phyloP scores from a whole-genome alignment of 2,113 vertebrate species.

The Rhineura floridana region DNA sequence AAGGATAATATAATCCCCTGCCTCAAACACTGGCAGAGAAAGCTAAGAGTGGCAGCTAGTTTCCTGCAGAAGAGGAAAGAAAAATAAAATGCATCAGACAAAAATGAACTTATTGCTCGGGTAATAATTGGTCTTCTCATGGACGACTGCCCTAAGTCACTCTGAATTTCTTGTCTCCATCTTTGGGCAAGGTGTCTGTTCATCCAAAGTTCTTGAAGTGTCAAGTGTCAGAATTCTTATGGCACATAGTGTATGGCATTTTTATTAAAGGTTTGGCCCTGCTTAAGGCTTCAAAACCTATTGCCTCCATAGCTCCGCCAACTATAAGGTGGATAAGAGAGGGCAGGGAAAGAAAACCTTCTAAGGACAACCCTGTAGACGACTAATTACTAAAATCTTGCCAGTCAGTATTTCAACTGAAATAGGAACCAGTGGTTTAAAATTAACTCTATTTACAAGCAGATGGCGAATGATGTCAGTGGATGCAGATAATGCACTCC shows the following conservation, averaged over 20 bases:
- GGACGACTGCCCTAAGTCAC: constrained; percentile 7
- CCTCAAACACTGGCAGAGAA: constrained; percentile 19
- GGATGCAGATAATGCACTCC: background rate
- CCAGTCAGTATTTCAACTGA: background rate
- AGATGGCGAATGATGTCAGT: background rate
- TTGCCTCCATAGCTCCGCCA: background rate
- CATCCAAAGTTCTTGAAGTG: background rate
- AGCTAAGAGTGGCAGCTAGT: constrained; percentile 24
- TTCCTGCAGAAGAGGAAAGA: background rate
- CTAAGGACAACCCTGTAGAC: background rate
- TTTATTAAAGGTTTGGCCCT: background rate
- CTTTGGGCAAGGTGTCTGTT: background rate
- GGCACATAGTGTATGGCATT: background rate
- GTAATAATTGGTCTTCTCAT: constrained; percentile 11
- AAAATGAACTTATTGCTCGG: constrained; percentile 19
- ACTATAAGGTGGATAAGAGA: background rate
- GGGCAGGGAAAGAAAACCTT: background rate
- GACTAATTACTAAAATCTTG: background rate
- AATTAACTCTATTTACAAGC: background rate
- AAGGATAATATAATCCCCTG: constrained; percentile 16
- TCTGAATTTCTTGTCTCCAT: constrained; percentile 10
- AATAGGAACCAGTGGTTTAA: too few species aligned
- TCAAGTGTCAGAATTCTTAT: background rate
- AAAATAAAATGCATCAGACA: constrained; percentile 24
- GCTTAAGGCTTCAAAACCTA: background rate